Base-by-base conservation (phyloP, 1,140 invertebrate species). In the Camponotus pennsylvanicus region DNA sequence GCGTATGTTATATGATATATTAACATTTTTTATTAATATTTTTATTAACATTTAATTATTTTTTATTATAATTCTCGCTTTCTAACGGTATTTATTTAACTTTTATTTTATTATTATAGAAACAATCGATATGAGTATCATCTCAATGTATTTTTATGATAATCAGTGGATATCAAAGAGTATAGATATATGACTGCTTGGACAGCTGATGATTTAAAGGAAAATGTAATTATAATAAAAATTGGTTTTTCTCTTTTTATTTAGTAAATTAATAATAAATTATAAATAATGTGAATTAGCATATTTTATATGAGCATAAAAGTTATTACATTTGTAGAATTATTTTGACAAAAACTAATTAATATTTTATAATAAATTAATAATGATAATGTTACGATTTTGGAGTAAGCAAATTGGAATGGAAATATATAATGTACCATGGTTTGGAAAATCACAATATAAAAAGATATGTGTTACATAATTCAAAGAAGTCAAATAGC, bases 171-270 rank as follows among this genome's bases (percentile, higher is more conserved):
- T 89, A 45, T 66, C 37, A 57, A 15, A 88, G 66, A 67, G 32
- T 93, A 7, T 92, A 21, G 0, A 21, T 21, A 88, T 37, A 67
- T 92, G 55, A 84, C 67, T 45, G 45, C 57, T 57, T 85, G 67
- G 49, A 55, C 75, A 59, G 82, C 82, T 37, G 82, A 88, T 5
- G 75, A 88, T 77, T 87, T 88, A 64, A 66, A 9, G 34, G 85
- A 88, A 75, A 85, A 57, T 34, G 61, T 85, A 87, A 88, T 13
- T 70, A 82, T 21, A 21, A 21, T 21, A 21, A 21, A 21, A 21
- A 21, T 3, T 63, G 7, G 11, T 42, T 9, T 13, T 21, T n/a
- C n/a, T 37, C 37, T 64, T 32, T 73, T 57, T 15, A 34, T 34
- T 34, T 73, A 55, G 0, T 55, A 57, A 73, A 73, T 73, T 27